phyloP scores from a whole-genome alignment of 2,113 vertebrate genomes.

The Polyodon spathula region DNA sequence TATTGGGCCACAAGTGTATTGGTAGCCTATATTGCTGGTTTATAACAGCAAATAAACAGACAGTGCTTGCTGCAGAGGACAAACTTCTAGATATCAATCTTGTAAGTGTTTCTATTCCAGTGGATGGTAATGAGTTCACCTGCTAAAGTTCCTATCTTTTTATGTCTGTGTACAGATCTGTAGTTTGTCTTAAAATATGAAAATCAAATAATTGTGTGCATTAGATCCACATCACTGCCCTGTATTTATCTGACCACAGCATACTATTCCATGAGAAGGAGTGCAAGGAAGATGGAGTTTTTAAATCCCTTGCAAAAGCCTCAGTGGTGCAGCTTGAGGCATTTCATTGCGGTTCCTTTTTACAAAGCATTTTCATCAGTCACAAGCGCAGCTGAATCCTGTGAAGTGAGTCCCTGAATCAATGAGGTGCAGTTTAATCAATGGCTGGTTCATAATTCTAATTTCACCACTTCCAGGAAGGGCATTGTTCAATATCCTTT shows the following conservation, averaged over 20 bases:
- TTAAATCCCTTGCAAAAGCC: conserved; percentile 32
- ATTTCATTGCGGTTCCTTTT: conserved; percentile 42
- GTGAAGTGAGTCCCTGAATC: conserved; percentile 23
- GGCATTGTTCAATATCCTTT: conserved; percentile 28
- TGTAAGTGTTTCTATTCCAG: too few relatives aligned
- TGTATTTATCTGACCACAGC: background rate
- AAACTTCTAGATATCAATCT: too few relatives aligned
- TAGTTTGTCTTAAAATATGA: too few relatives aligned
- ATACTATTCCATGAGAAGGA: conserved; percentile 1
- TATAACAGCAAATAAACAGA: too few relatives aligned
- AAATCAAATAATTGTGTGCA: conserved; percentile 4
- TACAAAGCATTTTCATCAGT: conserved; percentile 40
- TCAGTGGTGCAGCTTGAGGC: conserved; percentile 20
- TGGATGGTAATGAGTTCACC: too few relatives aligned
- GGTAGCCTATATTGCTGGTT: too few relatives aligned
- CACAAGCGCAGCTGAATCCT: conserved; percentile 29
- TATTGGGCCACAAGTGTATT: too few relatives aligned
- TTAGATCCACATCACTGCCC: conserved; percentile 1
- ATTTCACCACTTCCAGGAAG: conserved; percentile 25
- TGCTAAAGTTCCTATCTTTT: too few relatives aligned
- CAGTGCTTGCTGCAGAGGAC: too few relatives aligned
- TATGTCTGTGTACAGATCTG: too few relatives aligned
- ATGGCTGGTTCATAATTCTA: conserved; percentile 37
- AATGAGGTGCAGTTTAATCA: conserved; percentile 42
- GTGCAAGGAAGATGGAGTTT: conserved; percentile 33